phyloP scores from a whole-genome alignment of 2,888 invertebrate species.

The Perizoma flavofasciatum region DNA sequence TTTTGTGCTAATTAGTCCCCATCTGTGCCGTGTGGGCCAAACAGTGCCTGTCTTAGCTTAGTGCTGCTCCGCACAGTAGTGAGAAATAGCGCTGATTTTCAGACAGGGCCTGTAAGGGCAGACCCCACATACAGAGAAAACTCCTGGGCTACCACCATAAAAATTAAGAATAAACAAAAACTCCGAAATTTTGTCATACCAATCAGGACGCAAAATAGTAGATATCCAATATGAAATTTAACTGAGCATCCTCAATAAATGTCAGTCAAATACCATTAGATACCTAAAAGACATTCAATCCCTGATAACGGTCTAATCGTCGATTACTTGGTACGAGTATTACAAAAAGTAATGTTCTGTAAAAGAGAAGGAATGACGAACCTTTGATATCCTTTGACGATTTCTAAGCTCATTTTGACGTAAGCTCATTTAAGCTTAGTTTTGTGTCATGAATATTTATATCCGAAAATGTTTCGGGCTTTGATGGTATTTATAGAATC shows the following conservation, averaged over 20 bases:
- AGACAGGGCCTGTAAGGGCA: too few species aligned
- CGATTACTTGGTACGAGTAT: slow-evolving; percentile 1
- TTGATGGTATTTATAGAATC: not conserved
- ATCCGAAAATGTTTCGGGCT: not conserved
- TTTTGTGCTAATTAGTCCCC: too few species aligned
- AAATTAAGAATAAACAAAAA: too few species aligned
- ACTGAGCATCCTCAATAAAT: not conserved
- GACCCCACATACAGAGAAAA: too few species aligned
- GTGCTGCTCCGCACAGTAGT: too few species aligned
- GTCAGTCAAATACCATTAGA: not conserved
- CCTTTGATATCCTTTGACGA: slow-evolving; percentile 14
- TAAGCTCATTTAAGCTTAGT: slow-evolving; percentile 7
- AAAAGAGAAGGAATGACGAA: not conserved
- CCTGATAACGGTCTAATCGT: not conserved
- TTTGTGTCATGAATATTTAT: slow-evolving; percentile 8
- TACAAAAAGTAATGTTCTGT: slow-evolving; percentile 6
- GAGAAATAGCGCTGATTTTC: too few species aligned
- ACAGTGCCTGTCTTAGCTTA: too few species aligned
- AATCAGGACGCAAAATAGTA: not conserved
- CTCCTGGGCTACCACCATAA: too few species aligned
- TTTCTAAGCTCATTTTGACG: slow-evolving; percentile 14
- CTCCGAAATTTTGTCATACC: too few species aligned
- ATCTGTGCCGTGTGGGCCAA: too few species aligned
- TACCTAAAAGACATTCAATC: too few species aligned
- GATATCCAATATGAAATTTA: not conserved